Evolutionary conservation across 2,888 invertebrate genomes (phyloP), one percentile per base, ranked within the genome.

Genomic region (Brenthis ino): DNA sequence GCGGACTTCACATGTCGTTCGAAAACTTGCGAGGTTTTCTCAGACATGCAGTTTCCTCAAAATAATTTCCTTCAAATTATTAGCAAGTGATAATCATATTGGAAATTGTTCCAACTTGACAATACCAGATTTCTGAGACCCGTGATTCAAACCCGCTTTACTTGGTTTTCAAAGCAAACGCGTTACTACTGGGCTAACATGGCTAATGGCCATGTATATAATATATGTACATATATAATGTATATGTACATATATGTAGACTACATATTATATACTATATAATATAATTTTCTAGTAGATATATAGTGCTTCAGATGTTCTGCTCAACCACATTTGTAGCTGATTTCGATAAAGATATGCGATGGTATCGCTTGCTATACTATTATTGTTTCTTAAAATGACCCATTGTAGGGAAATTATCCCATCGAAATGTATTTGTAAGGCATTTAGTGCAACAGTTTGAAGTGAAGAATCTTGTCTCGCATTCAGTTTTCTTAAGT

Each of bases 321-420:
- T 16, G 47, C 4, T 16, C 14, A 16, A 61, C 55, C 67, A 60
- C 67, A 64, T 67, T 70, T 64, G 70, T 64, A 47, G 24, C 55
- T 51, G 70, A 67, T 67, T 54, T 50, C 68, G 60, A 69, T 64
- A 71, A 68, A 71, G 71, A 69, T 64, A 69, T 14, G 53, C 33
- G 70, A 66, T 66, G 24, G 33, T 43, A 69, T 69, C 70, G 20
- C 16, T 47, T 33, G 43, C 60, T 64, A 64, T 70, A 48, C 64
- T 70, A 64, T 67, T 67, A 66, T 67, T 67, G 48, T 48, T 60
- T 71, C 63, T 43, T 60, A 54, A 66, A 69, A 71, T 64, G 64
- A 58, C 54, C 69, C 56, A 71, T 71, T 71, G 71, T 71, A 67
- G 54, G 55, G 64, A 60, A 63, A 71, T 71, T 63, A 37, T 63